Base-by-base conservation (phyloP, 2,888 invertebrate species). In the Nemotelus nigrinus region DNA sequence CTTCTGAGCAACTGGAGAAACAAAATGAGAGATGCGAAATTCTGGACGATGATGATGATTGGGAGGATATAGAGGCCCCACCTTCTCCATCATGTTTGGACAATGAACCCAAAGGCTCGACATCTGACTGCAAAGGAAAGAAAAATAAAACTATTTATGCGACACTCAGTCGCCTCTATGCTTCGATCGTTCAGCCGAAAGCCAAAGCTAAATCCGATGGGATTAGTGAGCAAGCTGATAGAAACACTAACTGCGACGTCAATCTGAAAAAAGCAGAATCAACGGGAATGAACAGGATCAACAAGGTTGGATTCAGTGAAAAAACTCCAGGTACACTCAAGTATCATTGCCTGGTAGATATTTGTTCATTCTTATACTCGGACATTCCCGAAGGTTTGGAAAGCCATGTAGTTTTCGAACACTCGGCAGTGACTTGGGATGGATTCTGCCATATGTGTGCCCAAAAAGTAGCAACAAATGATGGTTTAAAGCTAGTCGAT, bases 361-460 rank as follows among this genome's bases (percentile, higher is more conserved):
- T 82, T 39, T 88, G 88, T 76, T 81, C 81, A 3, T 88, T 85
- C 79, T 80, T 84, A 1, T 86, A 83, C 68, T 84, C 84, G 0
- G 83, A 84, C 68, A 84, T 85, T 50, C 80, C 84, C 2, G 81
- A 84, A 53, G 84, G 85, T 0, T 81, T 88, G 5, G 82, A 85
- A 53, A 83, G 82, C 71, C 88, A 88, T 79, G 83, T 85, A 68
- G 75, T 81, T 2, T 64, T 77, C n/a, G 84, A 85, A 0, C 88
- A 88, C 81, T 81, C 82, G 0, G 70, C 78, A n/a, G 88, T 89
- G 47, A 83, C 83, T 43, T 91, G 91, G 91, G 88, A 89, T 79
- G 91, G 91, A 1, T 89, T 87, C 81, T 91, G 91, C 82, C 85
- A 82, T 71, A 81, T 88, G 8, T 91, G 91, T 80, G 87, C 88